Conservation (phyloP, 2,888 invertebrate genomes). For the Anoplius nigerrimus region DNA sequence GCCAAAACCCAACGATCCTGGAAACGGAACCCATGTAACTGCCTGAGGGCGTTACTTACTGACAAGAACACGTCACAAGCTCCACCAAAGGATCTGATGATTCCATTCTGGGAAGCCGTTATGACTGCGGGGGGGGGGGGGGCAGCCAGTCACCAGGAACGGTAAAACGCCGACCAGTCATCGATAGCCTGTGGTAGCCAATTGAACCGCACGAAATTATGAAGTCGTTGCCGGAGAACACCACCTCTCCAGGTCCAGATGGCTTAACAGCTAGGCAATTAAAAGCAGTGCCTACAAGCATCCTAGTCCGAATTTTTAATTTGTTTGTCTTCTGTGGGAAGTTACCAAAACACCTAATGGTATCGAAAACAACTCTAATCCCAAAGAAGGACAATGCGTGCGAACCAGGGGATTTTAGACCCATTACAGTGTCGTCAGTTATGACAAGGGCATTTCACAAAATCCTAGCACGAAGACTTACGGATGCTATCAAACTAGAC, state of each 20-base stretch:
- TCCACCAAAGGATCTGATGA: too few species aligned
- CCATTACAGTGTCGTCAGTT: conserved; percentile 35
- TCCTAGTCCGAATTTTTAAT: conserved; percentile 24
- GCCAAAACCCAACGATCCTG: too few species aligned
- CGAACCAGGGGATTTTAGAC: conserved; percentile 34
- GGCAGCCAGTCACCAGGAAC: too few species aligned
- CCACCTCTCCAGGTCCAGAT: conserved; percentile 32
- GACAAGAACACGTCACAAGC: too few species aligned
- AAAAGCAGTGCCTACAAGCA: conserved; percentile 13
- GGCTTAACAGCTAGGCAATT: conserved; percentile 25
- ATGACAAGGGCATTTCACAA: conserved; percentile 23
- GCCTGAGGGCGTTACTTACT: too few species aligned
- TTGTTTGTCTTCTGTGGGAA: conserved; percentile 22
- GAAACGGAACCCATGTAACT: too few species aligned
- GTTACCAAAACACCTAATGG: conserved; percentile 19
- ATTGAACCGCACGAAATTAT: too few species aligned
- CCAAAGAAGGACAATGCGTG: conserved; percentile 30
- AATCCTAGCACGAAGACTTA: conserved; percentile 25
- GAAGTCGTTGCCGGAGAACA: not conserved
- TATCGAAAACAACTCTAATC: conserved; percentile 30
- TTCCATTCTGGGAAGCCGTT: too few species aligned
- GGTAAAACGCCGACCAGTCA: too few species aligned
- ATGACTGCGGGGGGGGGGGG: too few species aligned
- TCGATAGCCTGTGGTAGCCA: too few species aligned
- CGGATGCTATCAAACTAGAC: conserved; percentile 1